Percentiles rank a stretch among this genome's conserved stretches.
These are phyloP conservation scores for Bambusicola thoracicus DNA, from an alignment of 2,113 vertebrate genomes.

Conservation along the genomic window DNA sequence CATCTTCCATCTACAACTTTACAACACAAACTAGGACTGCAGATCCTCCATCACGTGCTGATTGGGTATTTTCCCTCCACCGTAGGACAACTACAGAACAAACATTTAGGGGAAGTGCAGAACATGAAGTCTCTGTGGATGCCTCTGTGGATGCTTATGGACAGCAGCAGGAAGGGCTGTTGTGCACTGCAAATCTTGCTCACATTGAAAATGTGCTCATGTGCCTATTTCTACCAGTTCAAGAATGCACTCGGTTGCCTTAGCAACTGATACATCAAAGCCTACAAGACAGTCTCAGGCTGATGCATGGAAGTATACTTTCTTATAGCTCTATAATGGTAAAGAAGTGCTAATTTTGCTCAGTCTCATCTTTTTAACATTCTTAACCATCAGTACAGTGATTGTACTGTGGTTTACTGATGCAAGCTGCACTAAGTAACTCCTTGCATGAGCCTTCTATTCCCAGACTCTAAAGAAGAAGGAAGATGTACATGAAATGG, in stretches of 20 bases:
- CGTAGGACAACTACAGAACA: background rate
- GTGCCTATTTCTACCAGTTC: background rate
- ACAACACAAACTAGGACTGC: background rate
- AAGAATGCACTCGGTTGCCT: conserved; percentile 24
- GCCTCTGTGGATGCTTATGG: background rate
- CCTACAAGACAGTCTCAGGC: background rate
- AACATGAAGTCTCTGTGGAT: background rate
- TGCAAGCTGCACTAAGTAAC: background rate
- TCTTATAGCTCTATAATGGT: background rate
- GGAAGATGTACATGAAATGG: rapidly evolving
- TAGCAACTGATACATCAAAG: conserved; percentile 35
- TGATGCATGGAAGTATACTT: background rate
- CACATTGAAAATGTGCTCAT: background rate
- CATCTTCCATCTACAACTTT: background rate
- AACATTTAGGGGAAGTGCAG: background rate
- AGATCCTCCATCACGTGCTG: background rate
- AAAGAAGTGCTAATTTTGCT: background rate
- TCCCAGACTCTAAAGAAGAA: background rate
- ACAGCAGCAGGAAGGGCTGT: background rate
- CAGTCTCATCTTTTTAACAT: background rate
- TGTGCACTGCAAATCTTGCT: background rate
- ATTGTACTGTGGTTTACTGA: background rate
- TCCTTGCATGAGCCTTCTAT: background rate
- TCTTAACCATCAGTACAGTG: background rate
- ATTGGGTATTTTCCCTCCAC: background rate